phyloP scores from a whole-genome alignment of 2,113 vertebrate species.

The Bos indicus region DNA sequence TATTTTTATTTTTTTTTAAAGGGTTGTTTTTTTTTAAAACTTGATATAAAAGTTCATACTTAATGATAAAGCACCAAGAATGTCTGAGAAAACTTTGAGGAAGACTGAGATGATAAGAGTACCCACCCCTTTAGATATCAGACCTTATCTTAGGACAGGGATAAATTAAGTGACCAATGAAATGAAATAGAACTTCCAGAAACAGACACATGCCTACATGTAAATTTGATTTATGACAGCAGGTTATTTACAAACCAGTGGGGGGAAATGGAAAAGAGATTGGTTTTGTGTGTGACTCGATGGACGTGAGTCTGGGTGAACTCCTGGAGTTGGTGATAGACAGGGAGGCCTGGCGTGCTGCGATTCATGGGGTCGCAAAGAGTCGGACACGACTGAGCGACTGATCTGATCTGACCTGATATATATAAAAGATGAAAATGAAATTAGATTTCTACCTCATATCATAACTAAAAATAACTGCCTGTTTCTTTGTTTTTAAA shows the following conservation, averaged over 20 bases:
- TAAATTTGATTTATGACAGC: background rate
- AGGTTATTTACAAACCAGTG: background rate
- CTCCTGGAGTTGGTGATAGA: no score
- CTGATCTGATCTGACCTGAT: background rate
- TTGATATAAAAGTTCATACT: constrained; percentile 29
- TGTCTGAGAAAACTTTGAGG: constrained; percentile 11
- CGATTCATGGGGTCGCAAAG: no score
- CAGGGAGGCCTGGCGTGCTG: no score
- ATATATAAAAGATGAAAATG: background rate
- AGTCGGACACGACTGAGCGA: no score
- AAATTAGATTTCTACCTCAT: background rate
- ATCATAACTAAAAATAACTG: constrained; percentile 8
- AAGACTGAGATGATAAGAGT: background rate
- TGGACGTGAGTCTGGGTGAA: no score
- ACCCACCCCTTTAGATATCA: background rate
- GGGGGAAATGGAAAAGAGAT: background rate
- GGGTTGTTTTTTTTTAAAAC: background rate
- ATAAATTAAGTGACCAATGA: background rate
- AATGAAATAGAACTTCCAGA: background rate
- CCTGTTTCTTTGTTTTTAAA: background rate
- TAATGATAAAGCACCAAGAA: background rate
- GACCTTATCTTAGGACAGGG: background rate
- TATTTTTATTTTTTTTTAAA: background rate
- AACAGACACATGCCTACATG: background rate
- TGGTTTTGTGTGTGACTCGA: background rate